Evolutionary conservation across 2,888 invertebrate species (phyloP).

Genomic region (Nephrocerus scutellatus): DNA sequence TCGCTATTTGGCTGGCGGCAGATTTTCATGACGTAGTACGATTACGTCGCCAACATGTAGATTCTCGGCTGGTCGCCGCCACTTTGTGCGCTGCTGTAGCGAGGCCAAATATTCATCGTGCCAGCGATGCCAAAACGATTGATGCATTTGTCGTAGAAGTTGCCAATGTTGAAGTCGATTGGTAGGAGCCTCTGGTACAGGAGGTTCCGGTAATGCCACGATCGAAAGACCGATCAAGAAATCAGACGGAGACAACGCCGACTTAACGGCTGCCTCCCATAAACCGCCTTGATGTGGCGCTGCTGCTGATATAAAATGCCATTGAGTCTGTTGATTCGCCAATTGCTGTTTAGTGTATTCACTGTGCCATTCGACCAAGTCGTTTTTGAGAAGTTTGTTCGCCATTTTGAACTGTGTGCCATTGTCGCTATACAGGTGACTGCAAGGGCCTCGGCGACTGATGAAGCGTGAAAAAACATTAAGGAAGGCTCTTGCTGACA

Average conservation of each 20-base stretch:
- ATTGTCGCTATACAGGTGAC: constrained; percentile 10
- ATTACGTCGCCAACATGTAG: too few relatives aligned
- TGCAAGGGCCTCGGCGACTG: constrained; percentile 1
- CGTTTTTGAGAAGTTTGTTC: too few relatives aligned
- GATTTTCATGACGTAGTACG: too few relatives aligned
- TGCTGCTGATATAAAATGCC: constrained; percentile 4
- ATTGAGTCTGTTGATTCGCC: constrained; percentile 3
- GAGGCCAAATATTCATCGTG: constrained; percentile 7
- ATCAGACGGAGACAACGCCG: not conserved
- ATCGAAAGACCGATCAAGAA: constrained; percentile 7
- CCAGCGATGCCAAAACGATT: constrained; percentile 6
- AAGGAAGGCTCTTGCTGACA: constrained; percentile 8
- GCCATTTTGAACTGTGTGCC: constrained; percentile 10
- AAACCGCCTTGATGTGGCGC: constrained; percentile 7
- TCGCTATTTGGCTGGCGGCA: too few relatives aligned
- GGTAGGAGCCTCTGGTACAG: not conserved
- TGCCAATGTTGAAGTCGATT: constrained; percentile 5
- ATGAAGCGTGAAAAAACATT: constrained; percentile 5
- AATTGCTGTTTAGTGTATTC: constrained; percentile 8
- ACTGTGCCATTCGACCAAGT: constrained; percentile 1
- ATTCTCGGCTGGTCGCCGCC: constrained; percentile 1
- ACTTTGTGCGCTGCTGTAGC: constrained; percentile 6
- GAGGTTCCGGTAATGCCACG: constrained; percentile 3
- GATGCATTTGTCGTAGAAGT: constrained; percentile 6
- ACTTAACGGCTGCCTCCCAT: constrained; percentile 4